Percentiles rank a stretch among this genome's conserved stretches.
Conservation (phyloP, 2,113 vertebrate genomes). For the Halcyon malimbica region DNA sequence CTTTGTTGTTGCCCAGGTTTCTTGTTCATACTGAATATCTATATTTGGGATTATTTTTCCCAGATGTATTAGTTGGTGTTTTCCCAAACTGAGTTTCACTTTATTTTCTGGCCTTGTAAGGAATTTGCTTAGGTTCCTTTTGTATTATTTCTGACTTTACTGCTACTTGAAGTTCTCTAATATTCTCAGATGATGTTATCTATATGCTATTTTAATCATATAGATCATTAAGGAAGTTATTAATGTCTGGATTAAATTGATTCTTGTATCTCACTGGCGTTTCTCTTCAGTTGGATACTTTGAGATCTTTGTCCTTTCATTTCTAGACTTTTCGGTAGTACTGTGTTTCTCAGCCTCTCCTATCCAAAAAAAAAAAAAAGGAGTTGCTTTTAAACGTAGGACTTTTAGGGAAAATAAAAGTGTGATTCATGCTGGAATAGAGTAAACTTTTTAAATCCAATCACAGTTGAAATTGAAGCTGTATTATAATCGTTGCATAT, state of each 20-base stretch:
- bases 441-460: neutral
- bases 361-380: neutral
- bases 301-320: conserved; percentile 2
- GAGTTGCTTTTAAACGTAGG: neutral
- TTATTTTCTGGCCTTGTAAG: neutral
- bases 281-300: conserved; percentile 15
- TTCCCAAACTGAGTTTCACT: conserved; percentile 25
- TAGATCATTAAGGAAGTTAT: conserved; percentile 52
- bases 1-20: conserved; percentile 17
- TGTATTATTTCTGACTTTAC: conserved; percentile 28
- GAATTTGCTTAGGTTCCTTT: neutral
- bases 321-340: neutral
- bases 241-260: conserved; percentile 45
- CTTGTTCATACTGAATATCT: neutral
- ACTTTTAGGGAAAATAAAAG: neutral
- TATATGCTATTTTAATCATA: conserved; percentile 53
- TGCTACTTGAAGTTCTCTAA: neutral
- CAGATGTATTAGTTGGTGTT: neutral
- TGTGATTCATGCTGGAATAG: neutral
- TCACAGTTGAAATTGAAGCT: neutral
- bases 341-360: neutral
- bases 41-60: conserved; percentile 38
- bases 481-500: neutral
- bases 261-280: neutral
- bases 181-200: conserved; percentile 40